Base-by-base conservation (phyloP, 2,797 vertebrate species). In the Lindbergichthys nudifrons region DNA sequence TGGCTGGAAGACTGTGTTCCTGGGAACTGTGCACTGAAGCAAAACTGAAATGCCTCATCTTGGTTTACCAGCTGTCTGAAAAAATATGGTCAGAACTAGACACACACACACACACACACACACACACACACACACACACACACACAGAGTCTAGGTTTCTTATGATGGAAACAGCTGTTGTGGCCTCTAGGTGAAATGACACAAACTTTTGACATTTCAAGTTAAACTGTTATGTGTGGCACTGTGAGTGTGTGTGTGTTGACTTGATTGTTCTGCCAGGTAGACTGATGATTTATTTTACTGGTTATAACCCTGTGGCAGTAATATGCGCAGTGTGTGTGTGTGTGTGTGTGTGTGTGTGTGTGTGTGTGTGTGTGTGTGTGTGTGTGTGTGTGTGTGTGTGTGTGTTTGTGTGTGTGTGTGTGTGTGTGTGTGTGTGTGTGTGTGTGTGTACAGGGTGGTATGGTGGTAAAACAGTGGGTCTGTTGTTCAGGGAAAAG, bases 141-240 rank as follows among this genome's bases (percentile, higher is more conserved):
- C 46, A 54, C 41, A 46, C 58, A 52, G 4, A 0, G 46, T 43
- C 46, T 64, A 42, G 9, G 11, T 66, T 60, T 76, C 61, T 65
- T 62, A 84, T 75, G 59, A 75, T 79, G 67, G 15, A 74, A 86
- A 82, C 84, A 79, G 77, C 73, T 86, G 83, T 54, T 65, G 45
- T 70, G 47, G 53, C 36, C 66, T 77, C 15, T 32, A 3, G 13
- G 50, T 65, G 75, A 75, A 73, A 72, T 62, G 70, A 61, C 32
- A 65, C 60, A 81, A 58, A 68, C 19, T 16, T 56, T 32, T 14
- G 3, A 67, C 52, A 52, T 53, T 45, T 43, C 10, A 68, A 76
- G 59, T 4, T 46, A 23, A 60, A 58, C 59, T 75, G 23, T 58
- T 59, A 23, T 46, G 43, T 57, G 51, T 46, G 11, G 36, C 5